Conservation (phyloP, 92 coral and sea anemone genomes). For the Paramuricea clavata region DNA sequence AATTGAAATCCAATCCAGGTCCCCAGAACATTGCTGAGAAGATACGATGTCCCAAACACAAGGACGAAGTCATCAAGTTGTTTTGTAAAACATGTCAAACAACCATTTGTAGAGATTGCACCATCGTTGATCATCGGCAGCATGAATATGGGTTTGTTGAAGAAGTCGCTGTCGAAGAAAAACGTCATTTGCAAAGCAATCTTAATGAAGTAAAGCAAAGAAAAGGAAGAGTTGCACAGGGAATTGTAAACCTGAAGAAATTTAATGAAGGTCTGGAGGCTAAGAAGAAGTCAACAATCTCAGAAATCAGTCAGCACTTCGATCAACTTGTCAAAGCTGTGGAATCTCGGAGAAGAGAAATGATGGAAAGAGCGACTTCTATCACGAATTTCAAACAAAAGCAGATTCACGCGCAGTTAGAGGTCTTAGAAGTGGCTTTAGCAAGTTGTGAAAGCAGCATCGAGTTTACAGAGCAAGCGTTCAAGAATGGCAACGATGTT, state of each 20-base stretch:
- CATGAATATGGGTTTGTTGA: constrained; percentile 71
- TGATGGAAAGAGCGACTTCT: constrained; percentile 26
- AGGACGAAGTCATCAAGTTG: constrained; percentile 69
- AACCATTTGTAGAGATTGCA: constrained; percentile 75
- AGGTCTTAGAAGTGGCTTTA: constrained; percentile 46
- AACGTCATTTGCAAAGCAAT: constrained; percentile 27
- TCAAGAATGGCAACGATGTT: constrained; percentile 51
- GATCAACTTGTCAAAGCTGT: constrained; percentile 52
- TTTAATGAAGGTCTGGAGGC: constrained; percentile 40
- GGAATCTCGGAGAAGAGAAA: constrained; percentile 6
- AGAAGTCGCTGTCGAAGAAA: constrained; percentile 65
- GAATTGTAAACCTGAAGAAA: constrained; percentile 14
- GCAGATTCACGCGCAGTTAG: constrained; percentile 56
- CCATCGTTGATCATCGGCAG: constrained; percentile 73
- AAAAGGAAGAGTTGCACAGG: constrained; percentile 28
- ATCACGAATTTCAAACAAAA: constrained; percentile 36
- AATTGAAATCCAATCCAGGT: constrained; percentile 37
- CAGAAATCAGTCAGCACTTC: constrained; percentile 52
- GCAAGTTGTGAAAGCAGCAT: constrained; percentile 63
- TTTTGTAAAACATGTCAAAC: constrained; percentile 75
- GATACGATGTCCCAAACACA: constrained; percentile 71
- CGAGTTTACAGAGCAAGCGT: constrained; percentile 55
- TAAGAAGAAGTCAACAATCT: constrained; percentile 21
- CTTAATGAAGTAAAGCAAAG: constrained; percentile 41
- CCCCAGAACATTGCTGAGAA: constrained; percentile 66